Conservation (phyloP, 2,888 invertebrate species). For the Himalopsyche tibetana region DNA sequence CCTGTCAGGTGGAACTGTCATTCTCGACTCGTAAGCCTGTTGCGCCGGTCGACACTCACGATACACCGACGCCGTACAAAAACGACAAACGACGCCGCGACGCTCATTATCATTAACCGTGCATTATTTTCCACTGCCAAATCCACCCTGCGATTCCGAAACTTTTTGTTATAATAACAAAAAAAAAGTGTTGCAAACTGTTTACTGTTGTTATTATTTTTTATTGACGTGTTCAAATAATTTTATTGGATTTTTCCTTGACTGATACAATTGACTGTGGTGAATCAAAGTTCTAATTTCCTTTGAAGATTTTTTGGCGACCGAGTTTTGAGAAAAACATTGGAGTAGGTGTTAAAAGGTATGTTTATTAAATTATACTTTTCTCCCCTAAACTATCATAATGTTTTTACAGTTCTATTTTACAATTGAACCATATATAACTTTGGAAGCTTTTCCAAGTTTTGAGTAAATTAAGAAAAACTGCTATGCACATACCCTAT, state of each 20-base stretch:
- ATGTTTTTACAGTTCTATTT: too few relatives aligned
- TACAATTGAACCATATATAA: too few relatives aligned
- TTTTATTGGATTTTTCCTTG: neutral
- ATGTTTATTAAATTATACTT: neutral
- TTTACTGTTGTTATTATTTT: neutral
- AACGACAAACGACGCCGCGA: neutral
- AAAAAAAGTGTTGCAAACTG: neutral
- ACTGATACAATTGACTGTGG: conserved; percentile 12
- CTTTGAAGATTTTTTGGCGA: neutral
- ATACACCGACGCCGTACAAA: neutral
- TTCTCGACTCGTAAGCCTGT: conserved; percentile 60
- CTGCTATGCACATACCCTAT: too few relatives aligned
- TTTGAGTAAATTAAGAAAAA: too few relatives aligned
- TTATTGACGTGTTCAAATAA: neutral
- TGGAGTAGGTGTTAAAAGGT: conserved; percentile 15
- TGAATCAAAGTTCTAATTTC: neutral
- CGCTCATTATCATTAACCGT: neutral
- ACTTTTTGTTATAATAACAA: neutral
- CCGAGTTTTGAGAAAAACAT: neutral
- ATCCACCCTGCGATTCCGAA: neutral
- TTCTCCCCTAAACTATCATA: too few relatives aligned
- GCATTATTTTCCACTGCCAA: neutral
- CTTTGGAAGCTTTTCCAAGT: too few relatives aligned
- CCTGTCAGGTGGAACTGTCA: conserved; percentile 62
- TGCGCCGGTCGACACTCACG: conserved; percentile 55